Conservation (phyloP, 2,888 invertebrate species). For the Torymus auratus region DNA sequence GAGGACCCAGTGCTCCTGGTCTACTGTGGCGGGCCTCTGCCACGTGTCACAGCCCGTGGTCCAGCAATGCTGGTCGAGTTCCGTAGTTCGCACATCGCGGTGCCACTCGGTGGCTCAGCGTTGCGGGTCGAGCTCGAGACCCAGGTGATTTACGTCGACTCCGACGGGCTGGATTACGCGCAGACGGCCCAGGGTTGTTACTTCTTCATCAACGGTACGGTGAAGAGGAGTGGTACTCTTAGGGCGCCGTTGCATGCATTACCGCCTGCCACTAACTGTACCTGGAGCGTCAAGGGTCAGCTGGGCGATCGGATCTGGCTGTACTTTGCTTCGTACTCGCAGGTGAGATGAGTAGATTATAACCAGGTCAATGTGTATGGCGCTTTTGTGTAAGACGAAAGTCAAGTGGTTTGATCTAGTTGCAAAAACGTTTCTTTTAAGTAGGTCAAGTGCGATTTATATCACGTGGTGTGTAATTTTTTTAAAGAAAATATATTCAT, state of each 20-base stretch:
- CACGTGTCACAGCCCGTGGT: constrained; percentile 85
- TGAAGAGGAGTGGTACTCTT: constrained; percentile 84
- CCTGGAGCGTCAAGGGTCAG: constrained; percentile 89
- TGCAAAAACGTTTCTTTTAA: too few species aligned
- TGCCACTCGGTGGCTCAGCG: constrained; percentile 85
- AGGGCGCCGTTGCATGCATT: constrained; percentile 90
- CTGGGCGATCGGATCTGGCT: constrained; percentile 90
- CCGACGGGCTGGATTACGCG: constrained; percentile 90
- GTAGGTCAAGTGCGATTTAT: too few species aligned
- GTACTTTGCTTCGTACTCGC: constrained; percentile 90
- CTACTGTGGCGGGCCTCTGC: constrained; percentile 92
- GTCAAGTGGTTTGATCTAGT: too few species aligned
- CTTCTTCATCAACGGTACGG: constrained; percentile 77
- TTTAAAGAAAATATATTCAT: too few species aligned
- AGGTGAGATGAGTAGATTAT: constrained; percentile 76
- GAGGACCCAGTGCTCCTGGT: constrained; percentile 90
- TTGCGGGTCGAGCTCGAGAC: constrained; percentile 90
- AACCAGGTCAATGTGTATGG: too few species aligned
- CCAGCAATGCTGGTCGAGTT: constrained; percentile 92
- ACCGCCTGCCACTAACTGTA: constrained; percentile 91
- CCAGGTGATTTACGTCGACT: constrained; percentile 92
- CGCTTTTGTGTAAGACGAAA: too few species aligned
- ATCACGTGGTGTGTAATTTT: too few species aligned
- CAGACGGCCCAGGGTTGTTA: constrained; percentile 77
- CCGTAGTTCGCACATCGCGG: constrained; percentile 89